Conservation (phyloP, 2,113 vertebrate species). For the Todiramphus saurophagus region DNA sequence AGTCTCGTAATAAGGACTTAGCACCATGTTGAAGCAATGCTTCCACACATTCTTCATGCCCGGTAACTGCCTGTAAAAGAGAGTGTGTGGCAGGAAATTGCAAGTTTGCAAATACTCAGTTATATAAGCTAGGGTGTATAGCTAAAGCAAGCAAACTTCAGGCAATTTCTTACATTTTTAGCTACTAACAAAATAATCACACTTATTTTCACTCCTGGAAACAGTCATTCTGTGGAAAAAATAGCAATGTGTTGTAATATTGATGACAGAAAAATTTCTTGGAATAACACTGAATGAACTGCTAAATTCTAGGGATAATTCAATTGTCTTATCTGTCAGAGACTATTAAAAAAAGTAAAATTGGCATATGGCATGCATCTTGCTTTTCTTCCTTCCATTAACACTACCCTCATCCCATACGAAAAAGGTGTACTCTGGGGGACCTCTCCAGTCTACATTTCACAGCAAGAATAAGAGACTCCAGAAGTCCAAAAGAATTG, state of each 20-base stretch:
- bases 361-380: background rate
- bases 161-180: background rate
- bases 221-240: background rate
- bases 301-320: background rate
- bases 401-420: background rate
- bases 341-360: background rate
- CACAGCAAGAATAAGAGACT: background rate
- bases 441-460: background rate
- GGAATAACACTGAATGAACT: background rate
- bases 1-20: constrained; percentile 87
- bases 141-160: background rate
- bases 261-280: background rate
- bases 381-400: background rate
- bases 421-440: background rate
- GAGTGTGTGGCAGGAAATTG: background rate
- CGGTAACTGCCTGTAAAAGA: constrained; percentile 88
- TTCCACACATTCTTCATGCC: constrained; percentile 95
- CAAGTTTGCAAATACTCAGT: background rate
- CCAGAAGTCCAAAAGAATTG: background rate
- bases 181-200: background rate
- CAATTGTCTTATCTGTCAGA: background rate
- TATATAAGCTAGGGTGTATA: background rate
- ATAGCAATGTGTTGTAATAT: background rate
- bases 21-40: constrained; percentile 93
- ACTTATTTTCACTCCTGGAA: background rate